Base-by-base conservation (phyloP, 92 coral and sea anemone genomes). In the Montipora capitata region DNA sequence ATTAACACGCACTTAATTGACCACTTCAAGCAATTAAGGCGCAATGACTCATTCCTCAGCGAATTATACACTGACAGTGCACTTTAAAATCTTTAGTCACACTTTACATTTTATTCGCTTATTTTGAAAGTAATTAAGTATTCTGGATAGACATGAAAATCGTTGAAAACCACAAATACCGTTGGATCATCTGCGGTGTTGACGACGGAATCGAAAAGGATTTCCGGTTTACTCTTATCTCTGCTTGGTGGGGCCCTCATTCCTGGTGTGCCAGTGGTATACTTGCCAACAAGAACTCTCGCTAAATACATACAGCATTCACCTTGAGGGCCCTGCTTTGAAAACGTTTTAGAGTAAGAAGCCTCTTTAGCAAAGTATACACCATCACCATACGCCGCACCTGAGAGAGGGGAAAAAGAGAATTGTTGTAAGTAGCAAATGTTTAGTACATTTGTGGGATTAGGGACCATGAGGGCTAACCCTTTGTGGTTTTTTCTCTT, bases 321-420 rank as follows among this genome's bases (percentile, higher is more conserved):
- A 12, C 80, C 85, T 1, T 4, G 42, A 1, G 88, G 7, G 68
- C 81, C 87, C 12, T 90, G 79, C 16, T 41, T 10, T n/a, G 94
- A 66, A 84, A 64, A 95, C 20, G 38, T 0, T 48, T 57, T 0
- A 2, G 98, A 93, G 74, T 82, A 85, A 0, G 80, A 82, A 40
- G 98, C 93, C 54, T 93, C 82, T 70, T 85, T 85, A 56, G 98
- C 98, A 70, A 95, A 95, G 84, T 95, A 95, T 11, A 95, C 98
- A 5, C 98, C 98, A 10, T 91, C 87, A 11, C 98, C 98, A 68
- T 18, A 95, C 7, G 39, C 61, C 15, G 92, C 68, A 13, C 90
- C 96, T 93, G 51, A 3, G 14, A 59, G 38, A 7, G 9, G n/a
- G 66, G 49, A 14, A 10, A 42, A 45, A 2, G 39, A 77, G 39